These are phyloP conservation scores for Drosophila persimilis DNA, from an alignment of 1,140 invertebrate species.

Conservation along the genomic window DNA sequence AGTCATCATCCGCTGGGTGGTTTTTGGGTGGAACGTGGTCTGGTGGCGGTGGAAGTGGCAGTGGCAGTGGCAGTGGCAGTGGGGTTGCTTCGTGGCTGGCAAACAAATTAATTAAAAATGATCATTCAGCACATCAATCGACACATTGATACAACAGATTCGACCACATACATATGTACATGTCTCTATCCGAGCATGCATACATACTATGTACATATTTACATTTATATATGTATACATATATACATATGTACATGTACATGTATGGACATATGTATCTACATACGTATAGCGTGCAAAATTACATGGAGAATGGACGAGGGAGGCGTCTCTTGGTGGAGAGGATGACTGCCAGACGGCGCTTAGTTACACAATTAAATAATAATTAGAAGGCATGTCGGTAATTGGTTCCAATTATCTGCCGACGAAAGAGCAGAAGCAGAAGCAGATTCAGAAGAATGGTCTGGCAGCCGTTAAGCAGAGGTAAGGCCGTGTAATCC, in stretches of 20 bases:
- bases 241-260: background rate
- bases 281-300: background rate
- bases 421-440: background rate
- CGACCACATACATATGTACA: constrained; percentile 22
- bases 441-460: too few species aligned
- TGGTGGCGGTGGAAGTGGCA: too few species aligned
- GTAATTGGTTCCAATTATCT: constrained; percentile 29
- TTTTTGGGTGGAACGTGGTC: background rate
- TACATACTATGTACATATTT: constrained; percentile 12
- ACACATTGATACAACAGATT: constrained; percentile 49
- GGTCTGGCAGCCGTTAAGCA: background rate
- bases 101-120: constrained; percentile 74
- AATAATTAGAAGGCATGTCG: constrained; percentile 27
- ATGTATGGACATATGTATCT: background rate
- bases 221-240: constrained; percentile 8
- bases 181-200: background rate
- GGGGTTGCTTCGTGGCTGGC: constrained; percentile 9
- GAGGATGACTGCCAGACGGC: background rate
- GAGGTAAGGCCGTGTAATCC: background rate
- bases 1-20: constrained; percentile 41
- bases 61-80: background rate
- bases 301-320: constrained; percentile 3
- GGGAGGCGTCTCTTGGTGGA: background rate
- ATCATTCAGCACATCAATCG: constrained; percentile 79
- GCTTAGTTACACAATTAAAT: constrained; percentile 48